These are phyloP conservation scores for Lemur catta DNA, from an alignment of 2,797 vertebrate genomes.

Conservation along the genomic window DNA sequence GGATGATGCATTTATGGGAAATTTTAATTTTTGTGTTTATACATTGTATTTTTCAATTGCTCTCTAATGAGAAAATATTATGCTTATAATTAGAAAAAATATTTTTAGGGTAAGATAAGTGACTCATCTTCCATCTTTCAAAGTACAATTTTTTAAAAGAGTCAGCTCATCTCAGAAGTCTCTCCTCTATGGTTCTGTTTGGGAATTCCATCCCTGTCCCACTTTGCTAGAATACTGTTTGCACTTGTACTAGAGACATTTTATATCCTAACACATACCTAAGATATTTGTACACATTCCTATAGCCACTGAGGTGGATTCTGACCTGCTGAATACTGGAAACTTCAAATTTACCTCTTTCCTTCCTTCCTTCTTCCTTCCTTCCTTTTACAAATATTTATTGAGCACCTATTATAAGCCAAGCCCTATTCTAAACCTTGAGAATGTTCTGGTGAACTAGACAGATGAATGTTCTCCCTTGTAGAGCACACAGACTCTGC, in stretches of 20 bases:
- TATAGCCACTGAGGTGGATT: background rate
- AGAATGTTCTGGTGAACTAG: background rate
- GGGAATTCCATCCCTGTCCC: too few relatives aligned
- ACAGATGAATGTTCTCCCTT: rapidly evolving
- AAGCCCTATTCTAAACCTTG: background rate
- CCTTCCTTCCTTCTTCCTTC: rapidly evolving
- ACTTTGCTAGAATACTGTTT: rapidly evolving
- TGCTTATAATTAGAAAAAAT: background rate
- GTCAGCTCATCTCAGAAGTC: background rate
- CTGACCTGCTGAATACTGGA: too few relatives aligned
- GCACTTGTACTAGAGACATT: too few relatives aligned
- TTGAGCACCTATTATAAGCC: background rate
- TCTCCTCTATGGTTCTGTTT: background rate
- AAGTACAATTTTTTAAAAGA: background rate
- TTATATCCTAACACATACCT: too few relatives aligned
- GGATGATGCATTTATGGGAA: background rate
- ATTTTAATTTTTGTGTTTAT: background rate
- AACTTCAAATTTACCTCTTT: background rate
- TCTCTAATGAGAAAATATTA: background rate
- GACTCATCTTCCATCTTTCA: background rate
- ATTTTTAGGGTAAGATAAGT: background rate
- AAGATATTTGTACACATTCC: background rate
- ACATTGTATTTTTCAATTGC: background rate
- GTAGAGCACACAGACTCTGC: rapidly evolving
- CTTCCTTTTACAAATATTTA: background rate